Evolutionary conservation across 1,140 invertebrate genomes (phyloP).

Genomic region (Nixonia krombeini): DNA sequence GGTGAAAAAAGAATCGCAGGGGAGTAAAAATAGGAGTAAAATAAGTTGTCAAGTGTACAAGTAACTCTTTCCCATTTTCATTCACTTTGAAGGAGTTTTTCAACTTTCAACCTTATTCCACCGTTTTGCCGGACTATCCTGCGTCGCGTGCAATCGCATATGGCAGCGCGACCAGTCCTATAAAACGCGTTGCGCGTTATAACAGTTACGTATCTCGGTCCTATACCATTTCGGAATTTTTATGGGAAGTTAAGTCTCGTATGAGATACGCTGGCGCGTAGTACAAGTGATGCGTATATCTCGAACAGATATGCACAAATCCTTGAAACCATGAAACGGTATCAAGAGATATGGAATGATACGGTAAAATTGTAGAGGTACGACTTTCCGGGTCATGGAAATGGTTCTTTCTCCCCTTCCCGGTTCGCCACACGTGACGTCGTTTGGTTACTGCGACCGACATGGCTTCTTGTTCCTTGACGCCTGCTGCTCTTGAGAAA

Average conservation of each 20-base stretch:
- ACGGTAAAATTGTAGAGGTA: background rate
- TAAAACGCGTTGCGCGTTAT: background rate
- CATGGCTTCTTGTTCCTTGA: background rate
- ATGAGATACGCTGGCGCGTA: conserved; percentile 8
- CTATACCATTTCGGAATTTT: conserved; percentile 18
- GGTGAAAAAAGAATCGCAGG: background rate
- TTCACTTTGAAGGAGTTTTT: background rate
- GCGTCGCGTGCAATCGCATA: background rate
- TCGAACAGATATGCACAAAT: background rate
- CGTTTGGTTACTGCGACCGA: background rate
- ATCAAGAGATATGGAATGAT: conserved; percentile 4
- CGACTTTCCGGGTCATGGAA: background rate
- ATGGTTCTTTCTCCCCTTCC: no score
- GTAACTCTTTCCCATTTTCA: background rate
- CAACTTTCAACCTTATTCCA: background rate
- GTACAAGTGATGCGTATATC: conserved; percentile 2
- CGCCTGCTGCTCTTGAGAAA: background rate
- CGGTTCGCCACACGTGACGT: no score
- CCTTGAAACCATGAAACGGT: conserved; percentile 8
- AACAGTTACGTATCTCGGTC: conserved; percentile 6
- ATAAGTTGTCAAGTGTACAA: background rate
- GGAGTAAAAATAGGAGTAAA: background rate
- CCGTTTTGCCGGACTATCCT: background rate
- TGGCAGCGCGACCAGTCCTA: background rate
- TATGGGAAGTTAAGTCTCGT: conserved; percentile 18